Evolutionary conservation across 2,113 vertebrate species (phyloP).

Genomic region (Onychostoma macrolepis): DNA sequence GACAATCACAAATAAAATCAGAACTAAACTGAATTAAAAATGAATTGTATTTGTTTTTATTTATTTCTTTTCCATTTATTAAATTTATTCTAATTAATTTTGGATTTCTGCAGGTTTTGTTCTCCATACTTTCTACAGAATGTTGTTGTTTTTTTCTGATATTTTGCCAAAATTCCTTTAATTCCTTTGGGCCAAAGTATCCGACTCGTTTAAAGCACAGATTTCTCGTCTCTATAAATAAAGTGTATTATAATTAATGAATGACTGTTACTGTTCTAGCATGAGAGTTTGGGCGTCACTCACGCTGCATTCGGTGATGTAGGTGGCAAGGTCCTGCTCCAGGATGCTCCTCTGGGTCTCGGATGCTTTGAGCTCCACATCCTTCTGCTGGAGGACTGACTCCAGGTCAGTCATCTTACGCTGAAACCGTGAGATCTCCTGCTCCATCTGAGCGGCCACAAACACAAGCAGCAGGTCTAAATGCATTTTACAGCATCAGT

Average conservation of each 20-base stretch:
- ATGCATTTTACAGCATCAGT: constrained; percentile 48
- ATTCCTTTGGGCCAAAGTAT: too few relatives aligned
- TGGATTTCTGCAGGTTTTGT: too few relatives aligned
- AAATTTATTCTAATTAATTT: too few relatives aligned
- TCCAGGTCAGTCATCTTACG: constrained; percentile 99
- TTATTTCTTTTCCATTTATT: too few relatives aligned
- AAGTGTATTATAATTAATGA: not conserved
- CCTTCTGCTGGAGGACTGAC: constrained; percentile 98
- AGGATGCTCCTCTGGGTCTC: constrained; percentile 97
- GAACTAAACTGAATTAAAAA: too few relatives aligned
- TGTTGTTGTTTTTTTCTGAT: too few relatives aligned
- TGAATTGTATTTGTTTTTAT: too few relatives aligned
- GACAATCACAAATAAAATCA: too few relatives aligned
- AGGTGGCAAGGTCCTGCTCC: constrained; percentile 98
- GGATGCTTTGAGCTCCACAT: constrained; percentile 98
- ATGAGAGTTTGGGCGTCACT: constrained; percentile 66
- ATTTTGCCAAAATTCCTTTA: too few relatives aligned
- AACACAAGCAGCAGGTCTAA: constrained; percentile 59
- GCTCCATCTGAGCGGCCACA: constrained; percentile 88
- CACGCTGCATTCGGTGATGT: constrained; percentile 99
- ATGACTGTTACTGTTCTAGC: too few relatives aligned
- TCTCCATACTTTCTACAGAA: too few relatives aligned
- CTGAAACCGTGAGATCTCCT: constrained; percentile 98
- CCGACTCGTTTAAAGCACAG: too few relatives aligned
- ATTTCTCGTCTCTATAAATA: not conserved